These are phyloP conservation scores for Cheilosia scutellata DNA, from an alignment of 2,888 invertebrate genomes.

Conservation along the genomic window DNA sequence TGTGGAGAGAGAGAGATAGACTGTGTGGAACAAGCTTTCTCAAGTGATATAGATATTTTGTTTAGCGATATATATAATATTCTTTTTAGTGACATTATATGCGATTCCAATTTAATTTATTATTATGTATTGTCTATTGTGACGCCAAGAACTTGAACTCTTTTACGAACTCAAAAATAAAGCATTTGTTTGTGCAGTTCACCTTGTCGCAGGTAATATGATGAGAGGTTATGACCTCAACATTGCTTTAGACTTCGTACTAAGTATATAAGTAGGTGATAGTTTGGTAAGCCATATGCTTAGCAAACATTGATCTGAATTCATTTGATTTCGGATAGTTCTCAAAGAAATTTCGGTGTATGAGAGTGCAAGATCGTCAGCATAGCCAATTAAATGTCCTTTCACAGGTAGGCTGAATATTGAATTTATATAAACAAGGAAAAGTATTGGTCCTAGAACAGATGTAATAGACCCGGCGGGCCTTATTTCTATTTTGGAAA, in stretches of 20 bases:
- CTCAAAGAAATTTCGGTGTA: background rate
- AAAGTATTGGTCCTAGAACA: slow-evolving; percentile 7
- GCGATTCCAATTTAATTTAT: too few species aligned
- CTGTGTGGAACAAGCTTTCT: too few species aligned
- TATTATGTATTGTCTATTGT: too few species aligned
- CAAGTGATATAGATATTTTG: slow-evolving; percentile 4
- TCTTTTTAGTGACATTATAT: too few species aligned
- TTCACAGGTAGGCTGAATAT: slow-evolving; percentile 4
- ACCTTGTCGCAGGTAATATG: too few species aligned
- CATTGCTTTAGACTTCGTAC: slow-evolving; percentile 7
- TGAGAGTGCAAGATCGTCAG: background rate
- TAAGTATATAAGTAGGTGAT: background rate
- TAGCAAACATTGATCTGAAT: background rate
- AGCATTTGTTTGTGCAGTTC: too few species aligned
- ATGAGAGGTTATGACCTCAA: background rate
- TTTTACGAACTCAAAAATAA: too few species aligned
- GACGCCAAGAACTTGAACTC: too few species aligned
- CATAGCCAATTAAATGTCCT: too few species aligned
- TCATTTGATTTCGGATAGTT: background rate
- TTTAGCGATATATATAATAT: background rate
- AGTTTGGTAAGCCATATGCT: background rate
- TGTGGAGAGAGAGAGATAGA: too few species aligned
- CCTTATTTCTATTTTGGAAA: too few species aligned
- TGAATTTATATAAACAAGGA: slow-evolving; percentile 9
- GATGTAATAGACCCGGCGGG: too few species aligned